Conservation (phyloP, 2,797 vertebrate species). For the Hephaestus fuliginosus region DNA sequence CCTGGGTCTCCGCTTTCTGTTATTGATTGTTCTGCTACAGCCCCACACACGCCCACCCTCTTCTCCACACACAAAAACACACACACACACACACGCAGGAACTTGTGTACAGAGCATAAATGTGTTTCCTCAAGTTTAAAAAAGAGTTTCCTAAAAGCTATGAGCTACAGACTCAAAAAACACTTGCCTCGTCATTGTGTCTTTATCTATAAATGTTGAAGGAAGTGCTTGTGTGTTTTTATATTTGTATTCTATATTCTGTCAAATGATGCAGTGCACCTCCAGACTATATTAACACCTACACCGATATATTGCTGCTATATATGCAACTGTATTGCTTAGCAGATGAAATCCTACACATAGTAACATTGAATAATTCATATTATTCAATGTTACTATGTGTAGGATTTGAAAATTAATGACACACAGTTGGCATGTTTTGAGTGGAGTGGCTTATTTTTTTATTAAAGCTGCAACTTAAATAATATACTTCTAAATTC, state of each 20-base stretch:
- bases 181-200: background rate
- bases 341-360: background rate
- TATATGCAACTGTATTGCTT: constrained; percentile 10
- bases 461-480: background rate
- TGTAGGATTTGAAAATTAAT: constrained; percentile 1
- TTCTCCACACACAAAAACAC: constrained; percentile 3
- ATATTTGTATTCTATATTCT: constrained; percentile 1
- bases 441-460: background rate
- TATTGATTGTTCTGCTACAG: constrained; percentile 60
- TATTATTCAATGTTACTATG: constrained; percentile 10
- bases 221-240: background rate
- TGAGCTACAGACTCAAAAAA: background rate
- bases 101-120: constrained; percentile 22
- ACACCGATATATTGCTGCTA: background rate
- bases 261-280: background rate
- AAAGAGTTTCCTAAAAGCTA: background rate
- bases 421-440: constrained; percentile 1
- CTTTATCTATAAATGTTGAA: background rate
- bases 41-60: constrained; percentile 14
- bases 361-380: constrained; percentile 20
- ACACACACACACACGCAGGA: background rate
- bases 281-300: constrained; percentile 17
- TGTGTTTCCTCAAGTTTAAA: constrained; percentile 26
- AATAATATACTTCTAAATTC: too few relatives aligned
- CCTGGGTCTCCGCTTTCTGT: constrained; percentile 53